Evolutionary conservation across 2,888 invertebrate species (phyloP).

Genomic region (Ptychoptera contaminata): DNA sequence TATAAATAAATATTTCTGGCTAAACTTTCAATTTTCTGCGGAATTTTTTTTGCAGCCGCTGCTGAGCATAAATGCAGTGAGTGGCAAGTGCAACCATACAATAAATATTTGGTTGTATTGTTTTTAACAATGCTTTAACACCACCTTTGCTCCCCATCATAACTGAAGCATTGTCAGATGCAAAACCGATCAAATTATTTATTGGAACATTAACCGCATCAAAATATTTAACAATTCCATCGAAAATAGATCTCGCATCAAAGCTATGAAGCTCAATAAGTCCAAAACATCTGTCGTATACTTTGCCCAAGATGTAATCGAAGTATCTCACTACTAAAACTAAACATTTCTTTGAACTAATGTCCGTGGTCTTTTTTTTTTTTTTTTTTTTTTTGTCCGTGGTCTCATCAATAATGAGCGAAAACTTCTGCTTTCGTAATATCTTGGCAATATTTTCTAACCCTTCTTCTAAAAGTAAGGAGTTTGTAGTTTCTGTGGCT

Average conservation of each 20-base stretch:
- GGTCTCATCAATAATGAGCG: no score
- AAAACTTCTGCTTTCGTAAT: background rate
- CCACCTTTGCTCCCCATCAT: constrained; percentile 16
- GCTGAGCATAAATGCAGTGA: constrained; percentile 16
- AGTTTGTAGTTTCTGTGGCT: background rate
- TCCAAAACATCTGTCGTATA: no score
- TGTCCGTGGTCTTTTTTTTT: no score
- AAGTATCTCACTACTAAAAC: no score
- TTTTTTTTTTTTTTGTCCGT: no score
- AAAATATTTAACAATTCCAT: background rate
- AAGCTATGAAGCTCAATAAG: background rate
- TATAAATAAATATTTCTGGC: constrained; percentile 14
- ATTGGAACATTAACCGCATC: constrained; percentile 4
- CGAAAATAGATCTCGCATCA: background rate
- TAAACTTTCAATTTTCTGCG: constrained; percentile 13
- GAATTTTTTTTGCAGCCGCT: constrained; percentile 15
- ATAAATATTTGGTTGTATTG: constrained; percentile 13
- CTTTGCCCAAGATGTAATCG: no score
- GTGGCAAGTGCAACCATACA: constrained; percentile 17
- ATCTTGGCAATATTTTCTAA: background rate
- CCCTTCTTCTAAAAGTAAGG: background rate
- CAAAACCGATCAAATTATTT: constrained; percentile 15
- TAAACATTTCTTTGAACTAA: no score
- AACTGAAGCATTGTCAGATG: constrained; percentile 16
- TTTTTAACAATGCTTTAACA: constrained; percentile 12